phyloP scores from a whole-genome alignment of 30 jellyfish, hydroid and myxozoan genomes.

The Rhopilema esculentum region DNA sequence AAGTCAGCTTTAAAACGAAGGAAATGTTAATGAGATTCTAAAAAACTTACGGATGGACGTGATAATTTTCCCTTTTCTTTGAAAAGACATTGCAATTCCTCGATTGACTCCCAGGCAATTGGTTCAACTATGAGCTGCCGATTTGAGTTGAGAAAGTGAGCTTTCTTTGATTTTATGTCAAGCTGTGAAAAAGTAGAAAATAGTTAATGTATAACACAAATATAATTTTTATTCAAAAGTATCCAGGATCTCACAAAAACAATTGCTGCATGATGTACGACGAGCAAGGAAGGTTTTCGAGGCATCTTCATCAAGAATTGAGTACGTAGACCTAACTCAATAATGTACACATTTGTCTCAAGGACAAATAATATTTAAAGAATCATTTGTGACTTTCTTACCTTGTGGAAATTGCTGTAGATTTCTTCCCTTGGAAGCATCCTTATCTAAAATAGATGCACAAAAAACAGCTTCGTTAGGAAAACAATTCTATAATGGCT shows the following conservation, averaged over 20 bases:
- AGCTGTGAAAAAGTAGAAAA: conserved; percentile 50
- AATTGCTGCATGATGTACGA: too few relatives aligned
- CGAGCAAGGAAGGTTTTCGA: too few relatives aligned
- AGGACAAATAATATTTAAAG: not conserved
- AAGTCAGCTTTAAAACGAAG: not conserved
- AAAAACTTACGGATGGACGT: conserved; percentile 83
- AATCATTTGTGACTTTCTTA: not conserved
- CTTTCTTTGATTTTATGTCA: conserved; percentile 76
- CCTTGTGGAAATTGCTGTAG: conserved; percentile 91
- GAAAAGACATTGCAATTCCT: conserved; percentile 84
- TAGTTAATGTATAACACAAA: not conserved
- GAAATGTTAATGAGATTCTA: not conserved
- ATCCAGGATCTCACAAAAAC: too few relatives aligned
- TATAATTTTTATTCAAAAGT: too few relatives aligned
- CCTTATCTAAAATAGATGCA: conserved; percentile 66
- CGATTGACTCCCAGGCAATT: conserved; percentile 79
- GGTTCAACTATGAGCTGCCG: conserved; percentile 55
- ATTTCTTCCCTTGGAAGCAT: conserved; percentile 89
- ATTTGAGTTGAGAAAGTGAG: conserved; percentile 53
- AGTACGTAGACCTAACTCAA: too few relatives aligned
- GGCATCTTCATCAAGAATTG: too few relatives aligned
- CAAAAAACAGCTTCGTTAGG: too few relatives aligned
- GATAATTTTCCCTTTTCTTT: conserved; percentile 90
- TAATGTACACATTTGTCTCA: too few relatives aligned
- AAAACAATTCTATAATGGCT: too few relatives aligned